Base-by-base conservation (phyloP, 2,113 vertebrate genomes). In the Fukomys damarensis region DNA sequence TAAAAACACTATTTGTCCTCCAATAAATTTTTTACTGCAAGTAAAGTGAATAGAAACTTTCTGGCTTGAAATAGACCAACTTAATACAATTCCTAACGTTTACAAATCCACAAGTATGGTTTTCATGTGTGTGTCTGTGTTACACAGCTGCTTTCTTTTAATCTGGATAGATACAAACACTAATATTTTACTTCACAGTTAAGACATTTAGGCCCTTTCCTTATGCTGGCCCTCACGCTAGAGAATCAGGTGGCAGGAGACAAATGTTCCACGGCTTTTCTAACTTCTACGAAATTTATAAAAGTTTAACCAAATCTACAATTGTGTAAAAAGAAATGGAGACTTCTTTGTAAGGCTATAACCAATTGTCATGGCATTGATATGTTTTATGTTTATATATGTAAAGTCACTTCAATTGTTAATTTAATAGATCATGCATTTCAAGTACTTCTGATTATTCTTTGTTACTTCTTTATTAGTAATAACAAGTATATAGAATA, bases 381-480 rank as follows among this genome's bases (percentile, higher is more conserved):
- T 58, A 56, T 93, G 70, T 4, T 17, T 70, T 63, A 58, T 46
- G 32, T 22, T 63, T 72, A 52, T 88, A 35, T 63, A 91, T 76
- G 65, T 92, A 83, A 83, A 89, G 11, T 46, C 22, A 82, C 24
- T 70, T 63, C 90, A 76, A 79, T 74, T 63, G 65, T 16, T 38
- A 66, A 26, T 74, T 96, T 80, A 38, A 95, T 6, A 10, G 46
- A 12, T 87, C 46, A 52, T 61, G 93, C 24, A 89, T 24, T 35
- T 85, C 52, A 96, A 94, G 35, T 68, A 63, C 85, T 92, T 86
- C 32, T 41, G 4, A 70, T 77, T 43, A 24, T 28, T 56, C 32
- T 87, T 91, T 38, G 56, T n/a, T 58, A 11, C 89, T 82, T 96
- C 24, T 86, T 46, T 86, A 86, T 86, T 91, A 85, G 35, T 79